Percentiles rank a stretch among this genome's conserved stretches.
These are phyloP conservation scores for Tanypteryx hageni DNA, from an alignment of 2,888 invertebrate genomes.

Conservation along the genomic window DNA sequence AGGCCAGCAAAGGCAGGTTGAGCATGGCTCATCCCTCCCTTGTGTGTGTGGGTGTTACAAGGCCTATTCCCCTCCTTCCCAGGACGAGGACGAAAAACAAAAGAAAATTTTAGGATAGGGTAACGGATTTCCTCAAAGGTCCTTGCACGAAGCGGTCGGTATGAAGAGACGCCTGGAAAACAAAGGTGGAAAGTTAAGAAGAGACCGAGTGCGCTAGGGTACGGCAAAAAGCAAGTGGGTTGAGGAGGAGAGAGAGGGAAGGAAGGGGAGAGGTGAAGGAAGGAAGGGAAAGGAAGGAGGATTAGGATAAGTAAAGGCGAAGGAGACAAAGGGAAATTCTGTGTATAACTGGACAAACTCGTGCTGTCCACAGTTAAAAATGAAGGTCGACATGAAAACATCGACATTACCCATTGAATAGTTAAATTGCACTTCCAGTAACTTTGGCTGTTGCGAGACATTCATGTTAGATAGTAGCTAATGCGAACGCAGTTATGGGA, in stretches of 20 bases:
- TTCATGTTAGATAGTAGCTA: too few relatives aligned
- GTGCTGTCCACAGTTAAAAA: too few relatives aligned
- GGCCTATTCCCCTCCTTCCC: background rate
- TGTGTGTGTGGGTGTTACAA: background rate
- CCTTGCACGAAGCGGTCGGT: conserved; percentile 28
- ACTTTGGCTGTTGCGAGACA: too few relatives aligned
- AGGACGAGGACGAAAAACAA: background rate
- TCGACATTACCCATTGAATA: too few relatives aligned
- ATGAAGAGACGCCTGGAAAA: conserved; percentile 51
- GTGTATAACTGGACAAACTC: too few relatives aligned
- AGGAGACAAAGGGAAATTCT: background rate
- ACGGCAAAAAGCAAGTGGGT: background rate
- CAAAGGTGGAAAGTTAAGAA: conserved; percentile 49
- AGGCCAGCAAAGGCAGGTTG: background rate
- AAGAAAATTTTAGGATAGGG: conserved; percentile 33
- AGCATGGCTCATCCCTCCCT: background rate
- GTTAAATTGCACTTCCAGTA: too few relatives aligned
- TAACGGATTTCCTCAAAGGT: conserved; percentile 60
- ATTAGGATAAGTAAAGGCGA: background rate
- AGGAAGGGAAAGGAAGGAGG: background rate
- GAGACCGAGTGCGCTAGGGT: background rate
- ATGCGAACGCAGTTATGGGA: too few relatives aligned
- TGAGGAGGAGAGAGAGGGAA: background rate
- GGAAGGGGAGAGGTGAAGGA: background rate
- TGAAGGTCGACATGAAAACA: too few relatives aligned